Evolutionary conservation across 2,113 vertebrate genomes (phyloP).

Genomic region (Cyprinodon variegatus): DNA sequence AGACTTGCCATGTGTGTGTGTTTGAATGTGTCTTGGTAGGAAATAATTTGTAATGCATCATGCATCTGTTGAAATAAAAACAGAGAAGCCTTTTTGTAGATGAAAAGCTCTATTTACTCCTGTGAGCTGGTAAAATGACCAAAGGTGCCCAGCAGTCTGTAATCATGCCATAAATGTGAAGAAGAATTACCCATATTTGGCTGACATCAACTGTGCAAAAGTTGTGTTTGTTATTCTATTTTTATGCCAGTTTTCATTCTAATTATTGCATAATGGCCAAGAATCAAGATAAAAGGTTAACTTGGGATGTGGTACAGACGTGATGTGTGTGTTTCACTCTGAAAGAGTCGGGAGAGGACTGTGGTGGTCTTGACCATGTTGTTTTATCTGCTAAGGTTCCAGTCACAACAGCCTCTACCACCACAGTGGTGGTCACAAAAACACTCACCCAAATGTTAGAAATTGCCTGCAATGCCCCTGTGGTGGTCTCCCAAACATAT

Average conservation of each 20-base stretch:
- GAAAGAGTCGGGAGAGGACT: slow-evolving; percentile 11
- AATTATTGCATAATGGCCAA: background rate
- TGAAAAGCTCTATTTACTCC: background rate
- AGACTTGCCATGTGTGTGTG: background rate
- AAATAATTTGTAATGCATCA: slow-evolving; percentile 31
- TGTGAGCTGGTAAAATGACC: slow-evolving; percentile 30
- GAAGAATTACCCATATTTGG: background rate
- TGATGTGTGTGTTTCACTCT: background rate
- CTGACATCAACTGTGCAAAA: background rate
- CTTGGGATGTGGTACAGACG: background rate
- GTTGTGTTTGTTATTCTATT: background rate
- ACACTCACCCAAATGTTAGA: slow-evolving; percentile 38
- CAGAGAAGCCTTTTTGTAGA: slow-evolving; percentile 2
- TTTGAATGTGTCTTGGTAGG: background rate
- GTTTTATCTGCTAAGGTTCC: slow-evolving; percentile 40
- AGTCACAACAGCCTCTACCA: slow-evolving; percentile 55
- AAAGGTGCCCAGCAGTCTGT: slow-evolving; percentile 40
- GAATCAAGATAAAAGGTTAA: background rate
- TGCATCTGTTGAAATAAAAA: slow-evolving; percentile 10
- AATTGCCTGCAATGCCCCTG: slow-evolving; percentile 46
- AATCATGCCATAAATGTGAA: slow-evolving; percentile 3
- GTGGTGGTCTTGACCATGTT: slow-evolving; percentile 40
- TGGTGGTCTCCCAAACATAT: slow-evolving; percentile 71
- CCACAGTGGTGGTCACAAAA: slow-evolving; percentile 39
- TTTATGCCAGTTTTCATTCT: background rate